Conservation (phyloP, 2,113 vertebrate species). For the Collichthys lucidus region DNA sequence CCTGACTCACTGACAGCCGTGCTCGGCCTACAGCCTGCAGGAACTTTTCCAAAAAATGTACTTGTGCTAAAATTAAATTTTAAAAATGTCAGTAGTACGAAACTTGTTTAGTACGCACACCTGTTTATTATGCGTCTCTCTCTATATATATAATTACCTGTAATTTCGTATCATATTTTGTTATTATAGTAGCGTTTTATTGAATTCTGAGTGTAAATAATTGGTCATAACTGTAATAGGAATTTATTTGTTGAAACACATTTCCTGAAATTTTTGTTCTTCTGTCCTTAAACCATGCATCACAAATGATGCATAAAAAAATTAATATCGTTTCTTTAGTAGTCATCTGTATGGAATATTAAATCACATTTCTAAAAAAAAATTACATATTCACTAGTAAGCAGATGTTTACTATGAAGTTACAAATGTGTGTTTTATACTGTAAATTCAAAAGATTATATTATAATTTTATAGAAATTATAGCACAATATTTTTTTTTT, state of each 20-base stretch:
- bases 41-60: neutral
- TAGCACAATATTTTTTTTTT: neutral
- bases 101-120: neutral
- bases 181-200: neutral
- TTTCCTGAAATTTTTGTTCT: neutral
- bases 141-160: neutral
- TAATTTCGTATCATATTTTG: neutral
- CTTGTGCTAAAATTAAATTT: neutral
- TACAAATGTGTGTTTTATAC: neutral
- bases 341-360: neutral
- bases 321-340: neutral
- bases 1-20: too few relatives aligned
- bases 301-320: neutral
- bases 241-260: neutral
- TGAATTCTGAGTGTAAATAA: neutral
- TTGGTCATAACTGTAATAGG: neutral
- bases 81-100: neutral
- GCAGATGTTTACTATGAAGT: neutral
- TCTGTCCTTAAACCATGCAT: neutral
- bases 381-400: neutral
- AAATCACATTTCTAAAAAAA: neutral
- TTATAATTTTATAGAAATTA: neutral
- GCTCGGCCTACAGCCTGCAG: neutral
- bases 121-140: neutral
- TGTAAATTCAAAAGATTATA: neutral